A percentile compares a stretch with the other conserved stretches of the same genome.
Conservation (phyloP, 1,140 invertebrate genomes). For the Cryptotermes secundus region DNA sequence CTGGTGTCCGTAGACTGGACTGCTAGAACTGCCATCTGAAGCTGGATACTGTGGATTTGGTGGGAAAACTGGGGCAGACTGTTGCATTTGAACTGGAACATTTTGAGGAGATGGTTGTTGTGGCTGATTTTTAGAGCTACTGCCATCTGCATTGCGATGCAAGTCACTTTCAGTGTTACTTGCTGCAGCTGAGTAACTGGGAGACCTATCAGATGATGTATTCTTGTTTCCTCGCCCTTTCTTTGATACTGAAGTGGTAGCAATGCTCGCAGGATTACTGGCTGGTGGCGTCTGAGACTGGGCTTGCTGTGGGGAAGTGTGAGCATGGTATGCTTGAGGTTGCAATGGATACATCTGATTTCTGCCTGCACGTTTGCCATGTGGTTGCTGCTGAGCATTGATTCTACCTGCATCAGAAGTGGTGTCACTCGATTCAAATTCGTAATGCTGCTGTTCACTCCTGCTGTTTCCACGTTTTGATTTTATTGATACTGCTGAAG, state of each 20-base stretch:
- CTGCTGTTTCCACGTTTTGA: neutral
- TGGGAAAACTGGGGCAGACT: neutral
- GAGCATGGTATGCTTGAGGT: neutral
- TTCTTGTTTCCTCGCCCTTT: neutral
- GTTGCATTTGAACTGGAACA: neutral
- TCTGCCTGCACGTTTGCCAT: neutral
- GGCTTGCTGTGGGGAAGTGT: neutral
- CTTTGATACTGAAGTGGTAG: neutral
- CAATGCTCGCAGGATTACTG: neutral
- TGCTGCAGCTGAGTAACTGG: neutral
- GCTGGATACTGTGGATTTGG: slow-evolving; percentile 1
- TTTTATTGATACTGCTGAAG: neutral
- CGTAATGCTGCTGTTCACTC: neutral
- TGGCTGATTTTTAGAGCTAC: neutral
- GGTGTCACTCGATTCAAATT: neutral
- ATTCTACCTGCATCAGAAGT: neutral
- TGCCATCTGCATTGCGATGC: neutral
- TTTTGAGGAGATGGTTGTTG: slow-evolving; percentile 23
- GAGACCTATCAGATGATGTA: neutral
- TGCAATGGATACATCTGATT: neutral
- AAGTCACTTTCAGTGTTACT: neutral
- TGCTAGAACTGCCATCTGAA: slow-evolving; percentile 21
- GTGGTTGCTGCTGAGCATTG: neutral
- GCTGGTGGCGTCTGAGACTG: neutral
- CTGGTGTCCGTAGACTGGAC: slow-evolving; percentile 34